These are phyloP conservation scores for Noctua janthina DNA, from an alignment of 2,888 invertebrate species.

Conservation along the genomic window DNA sequence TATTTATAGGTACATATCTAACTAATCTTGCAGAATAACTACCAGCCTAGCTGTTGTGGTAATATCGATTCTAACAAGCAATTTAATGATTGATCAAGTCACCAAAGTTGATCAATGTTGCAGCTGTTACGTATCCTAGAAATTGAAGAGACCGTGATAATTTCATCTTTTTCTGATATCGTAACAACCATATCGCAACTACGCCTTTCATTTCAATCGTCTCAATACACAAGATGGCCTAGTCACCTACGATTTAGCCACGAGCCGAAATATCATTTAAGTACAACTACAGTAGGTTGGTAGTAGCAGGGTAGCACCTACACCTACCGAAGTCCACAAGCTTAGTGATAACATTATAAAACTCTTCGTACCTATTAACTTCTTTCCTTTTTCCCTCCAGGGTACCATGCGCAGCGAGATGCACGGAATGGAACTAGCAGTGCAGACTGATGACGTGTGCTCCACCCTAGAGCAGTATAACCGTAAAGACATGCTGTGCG, in stretches of 20 bases:
- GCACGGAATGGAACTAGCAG: conserved; percentile 83
- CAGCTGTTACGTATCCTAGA: conserved; percentile 13
- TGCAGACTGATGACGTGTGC: conserved; percentile 76
- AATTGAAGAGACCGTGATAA: conserved; percentile 38
- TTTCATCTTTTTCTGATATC: conserved; percentile 23
- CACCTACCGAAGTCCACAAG: background rate
- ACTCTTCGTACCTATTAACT: background rate
- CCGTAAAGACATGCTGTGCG: conserved; percentile 83
- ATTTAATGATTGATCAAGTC: conserved; percentile 1
- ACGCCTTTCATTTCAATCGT: conserved; percentile 28
- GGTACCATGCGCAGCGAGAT: conserved; percentile 85
- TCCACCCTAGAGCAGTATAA: conserved; percentile 77
- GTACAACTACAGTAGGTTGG: background rate
- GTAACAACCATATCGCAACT: conserved; percentile 3
- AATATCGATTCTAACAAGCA: background rate
- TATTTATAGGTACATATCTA: background rate
- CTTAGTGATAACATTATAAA: background rate
- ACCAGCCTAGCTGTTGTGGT: background rate
- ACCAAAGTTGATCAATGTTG: conserved; percentile 18
- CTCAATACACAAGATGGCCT: background rate
- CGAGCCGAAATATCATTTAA: background rate
- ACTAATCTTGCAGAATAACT: background rate
- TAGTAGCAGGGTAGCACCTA: background rate
- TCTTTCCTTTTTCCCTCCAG: conserved; percentile 65
- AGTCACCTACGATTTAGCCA: background rate